phyloP scores from a whole-genome alignment of 30 jellyfish, hydroid and myxozoan genomes.

The Hydractinia symbiolongicarpus region DNA sequence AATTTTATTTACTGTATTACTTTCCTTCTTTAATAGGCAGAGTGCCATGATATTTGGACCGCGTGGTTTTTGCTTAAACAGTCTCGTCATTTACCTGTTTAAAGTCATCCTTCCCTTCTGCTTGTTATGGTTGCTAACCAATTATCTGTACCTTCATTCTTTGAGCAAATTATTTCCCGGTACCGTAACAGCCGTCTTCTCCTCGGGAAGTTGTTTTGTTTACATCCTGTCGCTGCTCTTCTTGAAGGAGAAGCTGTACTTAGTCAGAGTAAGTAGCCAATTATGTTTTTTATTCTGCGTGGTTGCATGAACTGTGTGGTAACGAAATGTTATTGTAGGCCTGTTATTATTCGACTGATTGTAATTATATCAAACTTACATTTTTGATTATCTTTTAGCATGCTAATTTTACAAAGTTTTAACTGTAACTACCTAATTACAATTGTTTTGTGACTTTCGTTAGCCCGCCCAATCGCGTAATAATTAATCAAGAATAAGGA shows the following conservation, averaged over 20 bases:
- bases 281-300: not conserved
- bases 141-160: conserved; percentile 72
- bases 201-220: conserved; percentile 87
- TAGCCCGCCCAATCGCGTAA: too few species aligned
- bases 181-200: conserved; percentile 71
- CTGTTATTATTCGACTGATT: too few species aligned
- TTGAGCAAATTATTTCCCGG: conserved; percentile 54
- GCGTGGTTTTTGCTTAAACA: conserved; percentile 72
- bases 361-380: too few species aligned
- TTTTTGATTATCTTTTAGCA: too few species aligned
- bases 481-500: too few species aligned
- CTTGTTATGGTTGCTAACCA: conserved; percentile 50
- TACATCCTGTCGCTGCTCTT: conserved; percentile 60
- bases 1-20: not conserved
- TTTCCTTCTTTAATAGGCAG: conserved; percentile 41
- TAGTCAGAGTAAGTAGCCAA: conserved; percentile 60
- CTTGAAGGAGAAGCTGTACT: conserved; percentile 57
- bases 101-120: conserved; percentile 55
- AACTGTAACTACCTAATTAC: too few species aligned
- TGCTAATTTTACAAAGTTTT: too few species aligned
- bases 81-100: conserved; percentile 29
- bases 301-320: not conserved
- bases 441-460: too few species aligned
- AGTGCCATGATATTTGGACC: conserved; percentile 74
- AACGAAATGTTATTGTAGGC: not conserved